Base-by-base conservation (phyloP, 2,888 invertebrate species). In the Lymantria monacha region DNA sequence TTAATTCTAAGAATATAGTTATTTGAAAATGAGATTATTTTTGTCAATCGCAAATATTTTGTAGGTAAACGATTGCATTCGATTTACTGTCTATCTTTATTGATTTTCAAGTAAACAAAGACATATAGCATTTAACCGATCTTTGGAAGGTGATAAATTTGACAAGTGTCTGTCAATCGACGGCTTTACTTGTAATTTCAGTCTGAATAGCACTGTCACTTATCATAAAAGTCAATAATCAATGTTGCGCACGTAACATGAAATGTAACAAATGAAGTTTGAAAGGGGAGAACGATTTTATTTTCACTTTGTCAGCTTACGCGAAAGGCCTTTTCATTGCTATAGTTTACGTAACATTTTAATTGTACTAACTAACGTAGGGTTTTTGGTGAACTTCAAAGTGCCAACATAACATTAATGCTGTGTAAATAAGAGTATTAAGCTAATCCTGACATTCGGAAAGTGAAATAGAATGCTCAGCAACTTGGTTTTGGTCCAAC, bases 401-500 rank as follows among this genome's bases (percentile, higher is more conserved):
- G 15, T 42, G 14, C 9, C 15, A 40, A 30, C n/a, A 8, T 9
- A 12, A 30, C 30, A 36, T 33, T 46, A 54, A 44, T 43, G n/a
- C 33, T 45, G 22, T 42, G 30, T 44, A 44, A 36, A 56, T 51
- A 49, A 45, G 44, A 41, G 55, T 57, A 61, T 58, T 68, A 63
- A 59, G 52, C 36, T 57, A 55, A 62, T 58, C 62, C 49, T 41
- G 63, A 68, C 66, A 70, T 65, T 72, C 59, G 59, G 59, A 74
- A 74, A 79, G 72, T 78, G 74, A 76, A 81, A 77, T 72, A 68
- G 72, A 76, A 75, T 70, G 72, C 74, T 72, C 73, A 61, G 71
- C 72, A 68, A 76, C 73, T 82, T 76, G 79, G 79, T 78, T 79
- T 75, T 70, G 62, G 74, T 74, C 79, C 74, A 81, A 83, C 79